A percentile compares a stretch with the other conserved stretches of the same genome.
Evolutionary conservation across 2,797 vertebrate genomes (phyloP).

Genomic region (Varecia variegata): DNA sequence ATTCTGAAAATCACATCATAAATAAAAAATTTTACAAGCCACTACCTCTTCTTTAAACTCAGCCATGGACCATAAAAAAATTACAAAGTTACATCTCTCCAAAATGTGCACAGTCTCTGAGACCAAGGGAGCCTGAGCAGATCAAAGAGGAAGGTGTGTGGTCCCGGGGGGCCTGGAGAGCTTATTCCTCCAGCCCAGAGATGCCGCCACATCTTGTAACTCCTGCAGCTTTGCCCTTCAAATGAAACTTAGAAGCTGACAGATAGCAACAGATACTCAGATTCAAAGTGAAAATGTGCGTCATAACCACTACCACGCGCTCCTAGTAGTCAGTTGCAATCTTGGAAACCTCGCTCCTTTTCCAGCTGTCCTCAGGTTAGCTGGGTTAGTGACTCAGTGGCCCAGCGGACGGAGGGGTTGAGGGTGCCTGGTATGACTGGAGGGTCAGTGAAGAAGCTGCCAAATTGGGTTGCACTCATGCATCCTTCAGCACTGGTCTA

Average conservation of each 20-base stretch:
- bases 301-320: background rate
- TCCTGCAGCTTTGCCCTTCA: background rate
- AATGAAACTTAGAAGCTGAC: background rate
- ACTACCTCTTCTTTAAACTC: conserved; percentile 54
- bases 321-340: background rate
- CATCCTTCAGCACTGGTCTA: background rate
- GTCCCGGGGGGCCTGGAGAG: background rate
- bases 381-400: background rate
- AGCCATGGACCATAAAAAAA: conserved; percentile 23
- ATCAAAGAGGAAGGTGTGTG: conserved; percentile 41
- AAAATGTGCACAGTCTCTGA: conserved; percentile 26
- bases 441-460: background rate
- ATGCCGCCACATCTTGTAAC: background rate
- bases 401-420: rapidly evolving
- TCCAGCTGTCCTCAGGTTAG: background rate
- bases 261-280: background rate
- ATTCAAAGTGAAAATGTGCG: background rate
- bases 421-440: background rate
- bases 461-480: background rate
- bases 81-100: conserved; percentile 52
- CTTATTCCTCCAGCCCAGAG: background rate
- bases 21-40: conserved; percentile 62
- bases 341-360: background rate
- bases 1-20: conserved; percentile 68
- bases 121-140: background rate